These are phyloP conservation scores for Meloidogyne exigua DNA, from an alignment of 1,140 invertebrate genomes.

Conservation along the genomic window DNA sequence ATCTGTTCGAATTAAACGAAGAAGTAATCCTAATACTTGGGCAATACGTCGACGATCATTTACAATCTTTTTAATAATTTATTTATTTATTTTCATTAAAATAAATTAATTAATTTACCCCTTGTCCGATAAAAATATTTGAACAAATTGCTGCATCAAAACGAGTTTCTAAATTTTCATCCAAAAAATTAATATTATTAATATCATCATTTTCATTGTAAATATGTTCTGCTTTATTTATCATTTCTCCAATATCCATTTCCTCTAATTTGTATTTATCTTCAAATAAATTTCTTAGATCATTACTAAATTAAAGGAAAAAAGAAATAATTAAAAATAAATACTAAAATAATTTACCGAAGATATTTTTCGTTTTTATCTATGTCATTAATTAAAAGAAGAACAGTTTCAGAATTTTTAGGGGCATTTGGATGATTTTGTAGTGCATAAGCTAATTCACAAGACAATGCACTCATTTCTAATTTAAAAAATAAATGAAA, in stretches of 20 bases:
- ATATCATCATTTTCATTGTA: not conserved
- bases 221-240: not conserved
- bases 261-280: conserved; percentile 11
- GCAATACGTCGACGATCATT: conserved; percentile 34
- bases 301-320: not conserved
- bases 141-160: conserved; percentile 41
- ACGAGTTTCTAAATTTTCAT: conserved; percentile 12
- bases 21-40: conserved; percentile 27
- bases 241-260: not conserved
- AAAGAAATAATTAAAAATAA: not conserved
- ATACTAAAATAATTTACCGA: conserved; percentile 7
- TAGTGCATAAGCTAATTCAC: conserved; percentile 29
- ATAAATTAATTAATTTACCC: conserved; percentile 23
- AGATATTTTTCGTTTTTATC: conserved; percentile 8
- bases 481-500: not conserved
- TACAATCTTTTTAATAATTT: conserved; percentile 28
- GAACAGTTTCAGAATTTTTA: conserved; percentile 2
- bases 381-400: not conserved
- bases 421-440: conserved; percentile 35
- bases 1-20: conserved; percentile 21
- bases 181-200: not conserved
- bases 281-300: conserved; percentile 19
- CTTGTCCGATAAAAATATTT: conserved; percentile 30
- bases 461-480: conserved; percentile 36
- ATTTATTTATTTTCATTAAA: not conserved